phyloP scores from a whole-genome alignment of 1,140 invertebrate species.

The Gonioctena quinquepunctata region DNA sequence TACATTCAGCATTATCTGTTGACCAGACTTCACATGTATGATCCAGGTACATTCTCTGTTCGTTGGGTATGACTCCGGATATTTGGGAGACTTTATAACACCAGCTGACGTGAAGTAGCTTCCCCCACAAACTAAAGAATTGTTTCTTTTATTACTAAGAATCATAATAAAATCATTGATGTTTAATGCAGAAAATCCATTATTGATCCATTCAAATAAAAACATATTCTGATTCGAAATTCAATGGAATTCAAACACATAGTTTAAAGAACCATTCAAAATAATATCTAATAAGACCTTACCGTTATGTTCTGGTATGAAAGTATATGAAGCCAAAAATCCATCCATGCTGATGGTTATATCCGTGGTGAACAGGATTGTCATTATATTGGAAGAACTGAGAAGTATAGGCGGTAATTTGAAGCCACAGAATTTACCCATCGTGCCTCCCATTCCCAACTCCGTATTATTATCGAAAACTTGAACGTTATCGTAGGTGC shows the following conservation, averaged over 20 bases:
- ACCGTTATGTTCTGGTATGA: conserved; percentile 67
- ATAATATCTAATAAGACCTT: too few relatives aligned
- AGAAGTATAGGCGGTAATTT: conserved; percentile 69
- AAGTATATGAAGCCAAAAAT: conserved; percentile 73
- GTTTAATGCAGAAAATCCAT: too few relatives aligned
- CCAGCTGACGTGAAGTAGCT: conserved; percentile 69
- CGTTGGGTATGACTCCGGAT: conserved; percentile 70
- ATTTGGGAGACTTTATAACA: conserved; percentile 73
- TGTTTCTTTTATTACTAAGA: too few relatives aligned
- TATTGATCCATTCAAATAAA: too few relatives aligned
- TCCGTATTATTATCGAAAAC: conserved; percentile 62
- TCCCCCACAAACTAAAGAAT: conserved; percentile 76
- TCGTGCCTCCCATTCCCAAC: conserved; percentile 27
- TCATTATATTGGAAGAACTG: conserved; percentile 69
- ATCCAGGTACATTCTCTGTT: conserved; percentile 75
- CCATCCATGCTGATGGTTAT: conserved; percentile 62
- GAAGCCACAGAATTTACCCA: conserved; percentile 73
- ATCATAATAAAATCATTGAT: too few relatives aligned
- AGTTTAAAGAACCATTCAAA: too few relatives aligned
- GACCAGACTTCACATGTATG: conserved; percentile 68
- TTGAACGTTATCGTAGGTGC: conserved; percentile 74
- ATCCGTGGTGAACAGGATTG: conserved; percentile 72
- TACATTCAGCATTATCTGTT: conserved; percentile 75
- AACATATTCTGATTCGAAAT: too few relatives aligned
- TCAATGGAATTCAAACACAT: too few relatives aligned